phyloP scores from a whole-genome alignment of 2,888 invertebrate species.

The Leptinotarsa tumamoca region DNA sequence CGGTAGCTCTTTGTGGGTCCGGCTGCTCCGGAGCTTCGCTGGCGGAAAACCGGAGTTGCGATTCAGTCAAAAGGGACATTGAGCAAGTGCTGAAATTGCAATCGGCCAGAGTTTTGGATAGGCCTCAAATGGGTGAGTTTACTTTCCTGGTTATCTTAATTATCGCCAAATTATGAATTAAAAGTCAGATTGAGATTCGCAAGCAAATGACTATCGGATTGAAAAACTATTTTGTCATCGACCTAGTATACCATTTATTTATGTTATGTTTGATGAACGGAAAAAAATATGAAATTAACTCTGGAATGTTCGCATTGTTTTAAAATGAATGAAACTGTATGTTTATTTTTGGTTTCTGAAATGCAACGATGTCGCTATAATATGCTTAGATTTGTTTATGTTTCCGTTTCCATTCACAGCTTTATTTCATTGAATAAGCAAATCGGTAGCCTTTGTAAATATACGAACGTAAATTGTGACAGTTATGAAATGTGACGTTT shows the following conservation, averaged over 20 bases:
- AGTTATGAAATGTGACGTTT: too few species aligned
- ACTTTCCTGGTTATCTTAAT: neutral
- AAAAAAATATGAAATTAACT: neutral
- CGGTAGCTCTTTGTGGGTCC: slow-evolving; percentile 44
- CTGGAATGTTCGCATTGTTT: neutral
- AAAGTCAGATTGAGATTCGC: neutral
- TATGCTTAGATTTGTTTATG: neutral
- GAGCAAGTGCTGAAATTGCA: slow-evolving; percentile 30
- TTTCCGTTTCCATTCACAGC: too few species aligned
- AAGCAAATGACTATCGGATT: neutral
- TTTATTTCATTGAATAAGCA: too few species aligned
- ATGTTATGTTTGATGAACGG: neutral
- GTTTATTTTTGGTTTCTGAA: neutral
- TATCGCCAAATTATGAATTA: neutral
- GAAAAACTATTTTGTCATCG: neutral
- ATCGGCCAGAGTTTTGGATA: neutral
- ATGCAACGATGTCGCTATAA: neutral
- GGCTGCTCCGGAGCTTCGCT: slow-evolving; percentile 36
- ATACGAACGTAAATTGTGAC: too few species aligned
- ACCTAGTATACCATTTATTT: neutral
- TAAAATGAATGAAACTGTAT: neutral
- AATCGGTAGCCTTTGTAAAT: too few species aligned
- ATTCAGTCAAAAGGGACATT: slow-evolving; percentile 69
- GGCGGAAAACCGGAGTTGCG: slow-evolving; percentile 65
- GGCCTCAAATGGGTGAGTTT: slow-evolving; percentile 16